Percentiles rank a stretch among this genome's conserved stretches.
phyloP scores from a whole-genome alignment of 2,113 vertebrate species.

The Xerus inauris region DNA sequence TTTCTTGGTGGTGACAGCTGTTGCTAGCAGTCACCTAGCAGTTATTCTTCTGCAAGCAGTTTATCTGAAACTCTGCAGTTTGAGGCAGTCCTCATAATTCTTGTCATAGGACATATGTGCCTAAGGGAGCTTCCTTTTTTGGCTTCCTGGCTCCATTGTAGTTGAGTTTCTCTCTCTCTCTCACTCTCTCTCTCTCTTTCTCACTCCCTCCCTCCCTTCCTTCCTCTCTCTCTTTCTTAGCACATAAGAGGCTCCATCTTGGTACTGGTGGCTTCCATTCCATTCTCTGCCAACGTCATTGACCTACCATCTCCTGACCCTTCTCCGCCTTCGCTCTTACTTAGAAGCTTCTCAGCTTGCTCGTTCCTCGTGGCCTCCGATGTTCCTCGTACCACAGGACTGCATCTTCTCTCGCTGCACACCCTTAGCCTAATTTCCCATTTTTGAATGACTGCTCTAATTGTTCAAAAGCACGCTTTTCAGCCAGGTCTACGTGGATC shows the following conservation, averaged over 20 bases:
- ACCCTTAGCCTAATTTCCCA: neutral
- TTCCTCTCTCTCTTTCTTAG: no score
- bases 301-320: neutral
- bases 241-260: neutral
- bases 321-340: neutral
- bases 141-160: neutral
- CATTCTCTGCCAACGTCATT: neutral
- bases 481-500: neutral
- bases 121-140: neutral
- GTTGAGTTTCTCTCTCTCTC: neutral
- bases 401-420: neutral
- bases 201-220: no score
- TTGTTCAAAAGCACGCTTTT: neutral
- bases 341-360: neutral
- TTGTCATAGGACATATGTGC: no score
- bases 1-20: no score
- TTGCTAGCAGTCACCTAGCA: no score
- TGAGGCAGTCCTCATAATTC: neutral
- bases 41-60: neutral
- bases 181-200: no score
- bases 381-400: neutral
- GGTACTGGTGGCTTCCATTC: neutral
- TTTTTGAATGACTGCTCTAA: neutral
- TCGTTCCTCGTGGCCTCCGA: neutral
- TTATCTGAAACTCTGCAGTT: neutral